Evolutionary conservation across 2,113 vertebrate genomes (phyloP), one percentile per base, ranked within the genome.

Genomic region (Cryptomyrus ogoouensis): DNA sequence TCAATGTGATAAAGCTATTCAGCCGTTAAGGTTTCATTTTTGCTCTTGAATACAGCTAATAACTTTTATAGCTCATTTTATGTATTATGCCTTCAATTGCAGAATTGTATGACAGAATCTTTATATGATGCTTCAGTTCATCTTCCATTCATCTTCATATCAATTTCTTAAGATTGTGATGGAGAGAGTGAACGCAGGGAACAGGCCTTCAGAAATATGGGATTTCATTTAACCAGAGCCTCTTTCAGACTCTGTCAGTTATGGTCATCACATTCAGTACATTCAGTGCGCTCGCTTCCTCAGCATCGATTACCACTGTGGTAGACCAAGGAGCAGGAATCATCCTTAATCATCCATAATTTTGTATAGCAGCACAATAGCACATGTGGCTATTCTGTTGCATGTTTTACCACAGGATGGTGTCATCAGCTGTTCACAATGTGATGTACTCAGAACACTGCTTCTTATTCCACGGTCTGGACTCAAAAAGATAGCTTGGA

Each of bases 41-140:
- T 84, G 83, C 83, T 44, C 35, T 84, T 47, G 42, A 84, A n/a
- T 84, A 84, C 83, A 50, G 91, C 92, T 91, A 90, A 91, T 91
- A 62, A 86, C 90, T 91, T 91, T 94, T 53, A 92, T 93, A 92
- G 89, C 93, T 91, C 80, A 47, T n/a, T 87, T 31, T 50, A 50
- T 47, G 83, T 49, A 50, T 87, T 17, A 56, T 53, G 50, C 50
- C n/a, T 47, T 52, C 47, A 53, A 39, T 87, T 56, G 47, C 90
- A 91, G 44, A 70, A 83, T 44, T 66, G 89, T 93, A 83, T 91
- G 85, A 92, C 62, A 49, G 42, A 85, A 74, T 90, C 92, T 92
- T 91, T 90, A 83, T 92, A 56, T 56, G 35, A 89, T 31, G 88
- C 91, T 90, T 93, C 92, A 84, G 92, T 58, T 89, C 62, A 92